Base-by-base conservation (phyloP, 2,797 vertebrate genomes). In the Triplophysa yarkandensis region DNA sequence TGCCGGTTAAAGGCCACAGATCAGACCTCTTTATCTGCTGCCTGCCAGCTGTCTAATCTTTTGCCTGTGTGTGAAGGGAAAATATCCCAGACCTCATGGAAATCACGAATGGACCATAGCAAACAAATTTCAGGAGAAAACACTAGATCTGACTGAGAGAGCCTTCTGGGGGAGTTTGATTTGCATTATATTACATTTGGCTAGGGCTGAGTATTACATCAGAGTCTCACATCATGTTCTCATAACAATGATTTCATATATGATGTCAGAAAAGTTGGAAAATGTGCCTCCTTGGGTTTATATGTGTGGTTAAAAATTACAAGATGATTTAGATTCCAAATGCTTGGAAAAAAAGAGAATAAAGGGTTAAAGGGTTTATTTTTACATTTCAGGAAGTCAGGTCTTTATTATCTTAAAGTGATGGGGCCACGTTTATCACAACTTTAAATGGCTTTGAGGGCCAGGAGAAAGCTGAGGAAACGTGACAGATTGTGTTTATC, bases 371-470 rank as follows among this genome's bases (percentile, higher is more conserved):
- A 50, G 63, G 2, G 19, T 68, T 23, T 28, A 41, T 1, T 14
- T 36, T 77, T 71, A n/a, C 6, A 64, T 77, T 76, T 60, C 69
- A 16, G 14, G 79, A 85, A 83, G 64, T 36, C 19, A 52, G 72
- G 14, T 17, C 81, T 83, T 86, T 81, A 77, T 82, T 77, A 74
- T 68, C 80, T 82, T 85, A 74, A 67, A 78, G 62, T 43, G 8
- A 68, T 77, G 19, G 34, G 58, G 44, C 32, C 60, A 52, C 67
- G 74, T 58, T 70, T 32, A 50, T 62, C 64, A 13, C 27, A 62
- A 57, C 55, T 34, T 43, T 58, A 27, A 41, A 71, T 27, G 61
- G 61, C 17, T 50, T 68, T 55, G 28, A 11, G 50, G 55, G 39
- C 16, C 50, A 30, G 46, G 54, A 65, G 54, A 23, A 54, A 65